Evolutionary conservation across 1,140 invertebrate genomes (phyloP).

Genomic region (Leptinotarsa lineolata): DNA sequence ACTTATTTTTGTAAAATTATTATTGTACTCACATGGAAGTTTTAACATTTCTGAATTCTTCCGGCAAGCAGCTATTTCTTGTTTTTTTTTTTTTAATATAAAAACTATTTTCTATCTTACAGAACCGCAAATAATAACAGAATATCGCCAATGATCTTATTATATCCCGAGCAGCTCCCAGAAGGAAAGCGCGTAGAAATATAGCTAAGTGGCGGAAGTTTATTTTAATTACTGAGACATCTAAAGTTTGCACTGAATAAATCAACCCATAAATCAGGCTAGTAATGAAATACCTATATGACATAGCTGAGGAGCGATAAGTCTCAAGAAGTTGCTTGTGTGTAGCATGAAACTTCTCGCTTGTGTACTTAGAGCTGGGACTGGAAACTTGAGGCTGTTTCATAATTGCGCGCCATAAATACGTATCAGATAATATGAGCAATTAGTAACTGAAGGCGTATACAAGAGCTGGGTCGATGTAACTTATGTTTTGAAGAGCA

Average conservation of each 20-base stretch:
- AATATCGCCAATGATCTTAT: too few species aligned
- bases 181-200: background rate
- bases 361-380: conserved; percentile 33
- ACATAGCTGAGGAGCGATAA: conserved; percentile 48
- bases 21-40: too few species aligned
- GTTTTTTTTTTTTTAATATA: too few species aligned
- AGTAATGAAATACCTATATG: conserved; percentile 53
- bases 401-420: conserved; percentile 52
- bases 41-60: too few species aligned
- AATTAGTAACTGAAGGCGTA: conserved; percentile 45
- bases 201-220: conserved; percentile 31
- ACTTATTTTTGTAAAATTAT: too few species aligned
- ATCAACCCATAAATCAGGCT: conserved; percentile 48
- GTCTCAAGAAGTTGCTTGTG: conserved; percentile 47
- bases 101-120: too few species aligned
- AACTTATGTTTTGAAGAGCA: too few species aligned
- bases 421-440: conserved; percentile 53
- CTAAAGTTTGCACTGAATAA: conserved; percentile 48
- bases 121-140: too few species aligned
- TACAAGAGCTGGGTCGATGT: too few species aligned
- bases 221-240: conserved; percentile 45
- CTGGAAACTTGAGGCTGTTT: conserved; percentile 48
- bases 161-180: too few species aligned
- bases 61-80: too few species aligned
- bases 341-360: conserved; percentile 46